phyloP scores from a whole-genome alignment of 2,113 vertebrate genomes.

The Ammodytes dubius region DNA sequence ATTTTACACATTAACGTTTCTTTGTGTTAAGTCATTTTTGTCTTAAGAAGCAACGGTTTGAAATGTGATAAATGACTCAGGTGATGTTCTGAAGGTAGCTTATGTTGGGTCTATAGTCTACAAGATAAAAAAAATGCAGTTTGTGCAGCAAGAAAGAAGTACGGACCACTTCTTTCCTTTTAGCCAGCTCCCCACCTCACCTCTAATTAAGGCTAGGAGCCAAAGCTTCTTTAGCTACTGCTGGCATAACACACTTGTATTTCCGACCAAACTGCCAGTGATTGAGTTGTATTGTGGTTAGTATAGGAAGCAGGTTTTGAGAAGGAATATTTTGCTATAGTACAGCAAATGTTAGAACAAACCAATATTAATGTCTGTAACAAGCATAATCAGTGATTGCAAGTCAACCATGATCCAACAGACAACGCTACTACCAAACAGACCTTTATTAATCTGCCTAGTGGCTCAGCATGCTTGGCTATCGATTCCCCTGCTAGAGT shows the following conservation, averaged over 20 bases:
- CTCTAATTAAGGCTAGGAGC: neutral
- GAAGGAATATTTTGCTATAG: neutral
- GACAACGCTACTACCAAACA: neutral
- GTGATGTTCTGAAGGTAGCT: too few species aligned
- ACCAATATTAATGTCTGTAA: neutral
- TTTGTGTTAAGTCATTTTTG: too few species aligned
- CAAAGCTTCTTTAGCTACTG: neutral
- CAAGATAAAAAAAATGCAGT: neutral
- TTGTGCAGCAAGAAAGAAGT: neutral
- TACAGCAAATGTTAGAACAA: neutral
- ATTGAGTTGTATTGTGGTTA: neutral
- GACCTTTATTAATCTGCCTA: conserved; percentile 4
- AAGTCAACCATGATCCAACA: neutral
- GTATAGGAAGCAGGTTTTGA: neutral
- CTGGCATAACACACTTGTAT: neutral
- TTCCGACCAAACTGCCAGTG: neutral
- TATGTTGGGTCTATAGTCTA: neutral
- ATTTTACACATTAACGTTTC: neutral
- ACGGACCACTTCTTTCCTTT: neutral
- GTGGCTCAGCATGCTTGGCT: neutral
- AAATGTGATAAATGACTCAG: too few species aligned
- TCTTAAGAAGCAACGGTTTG: too few species aligned
- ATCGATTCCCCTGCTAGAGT: conserved; percentile 8
- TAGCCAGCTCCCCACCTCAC: neutral
- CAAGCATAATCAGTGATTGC: neutral